These are phyloP conservation scores for Monopis laevigella DNA, from an alignment of 2,888 invertebrate genomes.

Conservation along the genomic window DNA sequence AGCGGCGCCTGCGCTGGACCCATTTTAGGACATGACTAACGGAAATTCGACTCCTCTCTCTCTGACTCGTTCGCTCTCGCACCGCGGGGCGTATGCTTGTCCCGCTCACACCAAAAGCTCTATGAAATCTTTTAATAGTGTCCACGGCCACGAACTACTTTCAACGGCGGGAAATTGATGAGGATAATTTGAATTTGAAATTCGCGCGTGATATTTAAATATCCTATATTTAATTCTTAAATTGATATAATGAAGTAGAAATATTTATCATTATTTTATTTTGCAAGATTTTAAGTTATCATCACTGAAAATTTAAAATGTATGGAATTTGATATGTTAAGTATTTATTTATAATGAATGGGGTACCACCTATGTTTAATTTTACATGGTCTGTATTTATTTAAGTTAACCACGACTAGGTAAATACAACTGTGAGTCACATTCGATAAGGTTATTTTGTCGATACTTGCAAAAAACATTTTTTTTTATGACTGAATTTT, in stretches of 20 bases:
- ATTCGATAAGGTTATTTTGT: constrained; percentile 18
- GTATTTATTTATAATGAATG: neutral
- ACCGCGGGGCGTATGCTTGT: constrained; percentile 43
- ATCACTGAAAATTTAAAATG: too few relatives aligned
- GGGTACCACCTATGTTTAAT: too few relatives aligned
- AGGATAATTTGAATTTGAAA: constrained; percentile 34
- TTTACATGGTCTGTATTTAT: too few relatives aligned
- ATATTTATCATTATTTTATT: too few relatives aligned
- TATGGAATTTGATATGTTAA: too few relatives aligned
- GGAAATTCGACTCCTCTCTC: constrained; percentile 72
- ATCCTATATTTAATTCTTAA: neutral
- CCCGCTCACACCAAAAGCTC: constrained; percentile 63
- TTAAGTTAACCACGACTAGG: constrained; percentile 22
- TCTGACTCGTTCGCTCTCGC: constrained; percentile 59
- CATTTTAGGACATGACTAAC: constrained; percentile 79
- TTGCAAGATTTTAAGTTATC: too few relatives aligned
- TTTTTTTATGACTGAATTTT: too few relatives aligned
- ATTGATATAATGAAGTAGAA: neutral
- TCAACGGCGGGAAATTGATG: constrained; percentile 60
- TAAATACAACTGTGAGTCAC: constrained; percentile 55
- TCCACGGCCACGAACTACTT: constrained; percentile 69
- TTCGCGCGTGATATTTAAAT: constrained; percentile 23
- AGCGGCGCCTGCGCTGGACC: constrained; percentile 69
- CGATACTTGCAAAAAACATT: neutral
- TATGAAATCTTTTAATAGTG: constrained; percentile 69